A percentile compares a stretch with the other conserved stretches of the same genome.
Evolutionary conservation across 2,797 vertebrate genomes (phyloP).

Genomic region (Arremon brunneinucha): DNA sequence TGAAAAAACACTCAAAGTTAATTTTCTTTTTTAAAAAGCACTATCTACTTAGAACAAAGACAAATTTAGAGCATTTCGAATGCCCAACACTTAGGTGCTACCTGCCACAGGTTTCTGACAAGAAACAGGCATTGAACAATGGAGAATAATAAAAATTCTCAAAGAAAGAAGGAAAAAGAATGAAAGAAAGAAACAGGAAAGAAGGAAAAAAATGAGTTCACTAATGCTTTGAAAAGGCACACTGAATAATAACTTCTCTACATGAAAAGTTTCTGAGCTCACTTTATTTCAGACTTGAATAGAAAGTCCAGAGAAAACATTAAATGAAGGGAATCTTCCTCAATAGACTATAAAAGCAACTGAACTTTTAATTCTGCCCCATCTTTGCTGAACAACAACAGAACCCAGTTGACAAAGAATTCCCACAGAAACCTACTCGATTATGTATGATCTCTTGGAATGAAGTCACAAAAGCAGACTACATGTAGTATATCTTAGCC

Average conservation of each 20-base stretch:
- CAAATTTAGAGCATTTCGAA: background rate
- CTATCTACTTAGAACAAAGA: background rate
- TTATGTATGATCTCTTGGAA: background rate
- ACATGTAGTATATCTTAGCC: background rate
- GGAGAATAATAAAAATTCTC: background rate
- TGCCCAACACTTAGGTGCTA: rapidly evolving
- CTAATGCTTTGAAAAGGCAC: background rate
- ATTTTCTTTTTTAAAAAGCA: background rate
- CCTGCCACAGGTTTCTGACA: background rate
- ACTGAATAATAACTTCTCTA: background rate
- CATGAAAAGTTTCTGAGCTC: background rate
- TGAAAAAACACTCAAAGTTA: rapidly evolving
- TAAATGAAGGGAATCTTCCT: background rate
- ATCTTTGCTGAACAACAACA: background rate
- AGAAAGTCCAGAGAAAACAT: background rate
- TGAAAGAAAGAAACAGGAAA: background rate
- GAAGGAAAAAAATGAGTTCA: background rate
- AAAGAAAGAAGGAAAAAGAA: background rate
- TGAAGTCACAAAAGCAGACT: background rate
- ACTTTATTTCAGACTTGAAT: background rate
- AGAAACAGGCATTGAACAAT: background rate
- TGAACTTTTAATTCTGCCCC: background rate
- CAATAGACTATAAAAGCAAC: background rate
- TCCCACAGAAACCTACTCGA: background rate
- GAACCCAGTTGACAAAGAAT: background rate